Percentiles rank a stretch among this genome's conserved stretches.
Evolutionary conservation across 2,888 invertebrate genomes (phyloP).

Genomic region (Dendrolimus pini): DNA sequence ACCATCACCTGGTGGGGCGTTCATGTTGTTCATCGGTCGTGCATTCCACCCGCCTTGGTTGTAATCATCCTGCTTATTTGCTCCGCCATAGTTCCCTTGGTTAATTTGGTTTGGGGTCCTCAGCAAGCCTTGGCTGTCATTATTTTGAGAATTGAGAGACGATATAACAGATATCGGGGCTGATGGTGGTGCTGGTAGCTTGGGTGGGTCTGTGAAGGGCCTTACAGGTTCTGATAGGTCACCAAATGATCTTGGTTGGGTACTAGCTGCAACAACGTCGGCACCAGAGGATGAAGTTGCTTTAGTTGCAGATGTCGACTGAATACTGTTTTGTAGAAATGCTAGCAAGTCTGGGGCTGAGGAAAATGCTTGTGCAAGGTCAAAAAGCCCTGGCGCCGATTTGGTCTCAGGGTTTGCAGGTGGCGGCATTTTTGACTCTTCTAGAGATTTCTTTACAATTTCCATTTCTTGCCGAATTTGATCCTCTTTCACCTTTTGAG

Average conservation of each 20-base stretch:
- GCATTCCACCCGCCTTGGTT: constrained; percentile 15
- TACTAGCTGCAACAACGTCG: constrained; percentile 36
- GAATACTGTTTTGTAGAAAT: constrained; percentile 56
- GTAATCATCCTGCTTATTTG: constrained; percentile 10
- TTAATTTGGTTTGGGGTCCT: constrained; percentile 8
- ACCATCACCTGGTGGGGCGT: neutral
- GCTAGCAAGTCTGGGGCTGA: constrained; percentile 56
- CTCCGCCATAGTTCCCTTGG: constrained; percentile 11
- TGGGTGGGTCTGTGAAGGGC: constrained; percentile 5
- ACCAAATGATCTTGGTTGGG: constrained; percentile 55
- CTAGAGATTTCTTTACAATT: constrained; percentile 65
- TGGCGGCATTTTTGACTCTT: constrained; percentile 35
- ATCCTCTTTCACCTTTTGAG: constrained; percentile 82
- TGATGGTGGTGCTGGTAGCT: constrained; percentile 6
- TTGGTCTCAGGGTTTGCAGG: constrained; percentile 12
- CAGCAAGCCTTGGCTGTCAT: constrained; percentile 8
- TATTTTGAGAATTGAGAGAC: constrained; percentile 1
- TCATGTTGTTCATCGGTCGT: constrained; percentile 12
- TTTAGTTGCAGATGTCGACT: constrained; percentile 27
- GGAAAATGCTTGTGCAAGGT: constrained; percentile 33
- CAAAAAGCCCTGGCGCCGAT: constrained; percentile 10
- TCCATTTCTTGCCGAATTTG: constrained; percentile 76
- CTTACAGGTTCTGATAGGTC: constrained; percentile 32
- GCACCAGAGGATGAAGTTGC: constrained; percentile 16
- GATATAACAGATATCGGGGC: neutral